phyloP scores from a whole-genome alignment of 2,888 invertebrate genomes.

The Stegana nigrithorax region DNA sequence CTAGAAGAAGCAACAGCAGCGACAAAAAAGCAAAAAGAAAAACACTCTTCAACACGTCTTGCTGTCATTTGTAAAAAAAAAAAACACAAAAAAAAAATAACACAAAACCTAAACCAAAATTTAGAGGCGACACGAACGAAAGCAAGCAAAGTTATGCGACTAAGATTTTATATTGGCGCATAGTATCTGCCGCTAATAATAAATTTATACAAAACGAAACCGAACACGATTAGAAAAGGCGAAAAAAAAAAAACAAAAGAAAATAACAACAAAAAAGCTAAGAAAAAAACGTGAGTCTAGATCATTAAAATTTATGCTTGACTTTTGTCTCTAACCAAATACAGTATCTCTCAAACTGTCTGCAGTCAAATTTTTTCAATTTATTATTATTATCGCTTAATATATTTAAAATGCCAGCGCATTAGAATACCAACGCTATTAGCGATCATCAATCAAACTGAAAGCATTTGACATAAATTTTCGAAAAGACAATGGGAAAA shows the following conservation, averaged over 20 bases:
- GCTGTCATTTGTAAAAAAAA: neutral
- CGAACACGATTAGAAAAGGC: neutral
- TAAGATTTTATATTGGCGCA: conserved; percentile 3
- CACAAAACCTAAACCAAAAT: neutral
- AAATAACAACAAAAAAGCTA: neutral
- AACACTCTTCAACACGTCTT: neutral
- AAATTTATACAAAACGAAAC: neutral
- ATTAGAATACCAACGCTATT: conserved; percentile 14
- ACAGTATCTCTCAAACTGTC: conserved; percentile 38
- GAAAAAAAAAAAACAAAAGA: neutral
- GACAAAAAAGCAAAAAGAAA: neutral
- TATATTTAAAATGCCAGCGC: conserved; percentile 13
- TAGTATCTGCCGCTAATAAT: neutral
- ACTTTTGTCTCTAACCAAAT: conserved; percentile 11
- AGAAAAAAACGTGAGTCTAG: neutral
- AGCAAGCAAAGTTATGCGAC: neutral
- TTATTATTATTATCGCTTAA: conserved; percentile 44
- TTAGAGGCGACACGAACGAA: too few species aligned
- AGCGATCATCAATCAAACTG: conserved; percentile 55
- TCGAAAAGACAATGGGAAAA: conserved; percentile 23
- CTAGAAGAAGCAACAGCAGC: too few species aligned
- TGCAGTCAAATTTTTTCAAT: conserved; percentile 30
- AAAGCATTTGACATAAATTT: conserved; percentile 57
- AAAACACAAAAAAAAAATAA: neutral
- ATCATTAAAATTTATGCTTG: neutral